phyloP scores from a whole-genome alignment of 2,888 invertebrate species.

The Scaeva pyrastri region DNA sequence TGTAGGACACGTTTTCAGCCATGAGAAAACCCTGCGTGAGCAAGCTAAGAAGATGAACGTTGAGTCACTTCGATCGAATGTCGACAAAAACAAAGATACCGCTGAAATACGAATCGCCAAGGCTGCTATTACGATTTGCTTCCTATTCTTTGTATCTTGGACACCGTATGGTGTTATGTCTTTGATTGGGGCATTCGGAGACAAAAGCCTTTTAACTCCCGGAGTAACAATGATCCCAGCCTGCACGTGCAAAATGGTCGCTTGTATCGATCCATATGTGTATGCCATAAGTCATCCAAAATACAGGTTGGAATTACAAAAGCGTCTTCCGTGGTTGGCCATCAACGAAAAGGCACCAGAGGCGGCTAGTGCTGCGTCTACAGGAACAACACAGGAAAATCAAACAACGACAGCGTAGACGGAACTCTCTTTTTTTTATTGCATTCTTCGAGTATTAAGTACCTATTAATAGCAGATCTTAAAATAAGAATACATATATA shows the following conservation, averaged over 20 bases:
- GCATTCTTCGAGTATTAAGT: slow-evolving; percentile 60
- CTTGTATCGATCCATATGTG: slow-evolving; percentile 96
- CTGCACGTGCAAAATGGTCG: slow-evolving; percentile 93
- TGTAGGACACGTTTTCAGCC: slow-evolving; percentile 93
- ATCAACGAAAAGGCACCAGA: slow-evolving; percentile 87
- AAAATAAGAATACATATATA: slow-evolving; percentile 33
- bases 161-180: slow-evolving; percentile 94
- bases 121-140: slow-evolving; percentile 94
- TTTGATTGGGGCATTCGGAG: slow-evolving; percentile 92
- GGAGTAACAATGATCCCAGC: slow-evolving; percentile 93
- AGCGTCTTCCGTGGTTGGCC: slow-evolving; percentile 90
- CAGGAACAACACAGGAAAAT: slow-evolving; percentile 79
- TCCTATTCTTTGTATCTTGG: slow-evolving; percentile 94
- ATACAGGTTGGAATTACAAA: slow-evolving; percentile 92
- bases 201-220: slow-evolving; percentile 88
- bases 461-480: slow-evolving; percentile 19
- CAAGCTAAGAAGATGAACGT: slow-evolving; percentile 96
- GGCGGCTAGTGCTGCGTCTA: slow-evolving; percentile 86
- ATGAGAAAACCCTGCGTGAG: slow-evolving; percentile 92
- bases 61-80: slow-evolving; percentile 89
- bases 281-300: slow-evolving; percentile 96
- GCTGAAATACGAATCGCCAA: slow-evolving; percentile 94
- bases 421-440: slow-evolving; percentile 36
- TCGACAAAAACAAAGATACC: slow-evolving; percentile 88
- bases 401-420: slow-evolving; percentile 81